Conservation (phyloP, 2,113 vertebrate species). For the Ochotona princeps region DNA sequence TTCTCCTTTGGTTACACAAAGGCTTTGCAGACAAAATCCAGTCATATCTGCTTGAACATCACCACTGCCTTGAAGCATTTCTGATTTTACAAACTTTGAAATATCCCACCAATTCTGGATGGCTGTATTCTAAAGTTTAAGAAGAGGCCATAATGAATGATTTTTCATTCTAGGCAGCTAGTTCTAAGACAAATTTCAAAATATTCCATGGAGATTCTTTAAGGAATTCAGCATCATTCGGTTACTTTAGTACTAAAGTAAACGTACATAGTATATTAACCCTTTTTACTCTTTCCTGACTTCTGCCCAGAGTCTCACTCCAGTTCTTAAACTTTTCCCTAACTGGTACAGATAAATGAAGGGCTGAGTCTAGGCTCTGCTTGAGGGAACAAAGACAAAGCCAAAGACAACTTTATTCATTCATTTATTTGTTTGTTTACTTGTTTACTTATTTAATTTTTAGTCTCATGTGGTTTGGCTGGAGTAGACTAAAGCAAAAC, state of each 20-base stretch:
- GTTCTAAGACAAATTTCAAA: not conserved
- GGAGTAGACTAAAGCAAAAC: not conserved
- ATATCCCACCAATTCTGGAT: not conserved
- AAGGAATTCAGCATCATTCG: not conserved
- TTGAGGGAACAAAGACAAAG: too few species aligned
- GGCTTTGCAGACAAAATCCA: not conserved
- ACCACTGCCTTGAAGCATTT: not conserved
- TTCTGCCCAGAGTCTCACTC: not conserved
- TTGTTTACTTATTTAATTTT: not conserved
- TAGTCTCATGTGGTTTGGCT: not conserved
- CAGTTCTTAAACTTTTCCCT: not conserved
- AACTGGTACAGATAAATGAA: not conserved
- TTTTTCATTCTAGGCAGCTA: not conserved
- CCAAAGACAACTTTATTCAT: too few species aligned
- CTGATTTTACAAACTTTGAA: not conserved
- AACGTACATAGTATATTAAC: not conserved
- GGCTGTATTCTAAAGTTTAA: not conserved
- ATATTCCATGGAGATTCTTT: not conserved
- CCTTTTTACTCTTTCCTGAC: not conserved
- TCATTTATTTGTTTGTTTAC: too few species aligned
- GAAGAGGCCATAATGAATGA: not conserved
- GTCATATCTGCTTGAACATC: not conserved
- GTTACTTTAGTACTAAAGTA: not conserved
- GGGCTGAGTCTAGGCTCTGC: not conserved
- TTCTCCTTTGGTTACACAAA: rapidly evolving